Percentiles rank a stretch among this genome's conserved stretches.
phyloP scores from a whole-genome alignment of 2,888 invertebrate species.

The Scaptomyza tumidula region DNA sequence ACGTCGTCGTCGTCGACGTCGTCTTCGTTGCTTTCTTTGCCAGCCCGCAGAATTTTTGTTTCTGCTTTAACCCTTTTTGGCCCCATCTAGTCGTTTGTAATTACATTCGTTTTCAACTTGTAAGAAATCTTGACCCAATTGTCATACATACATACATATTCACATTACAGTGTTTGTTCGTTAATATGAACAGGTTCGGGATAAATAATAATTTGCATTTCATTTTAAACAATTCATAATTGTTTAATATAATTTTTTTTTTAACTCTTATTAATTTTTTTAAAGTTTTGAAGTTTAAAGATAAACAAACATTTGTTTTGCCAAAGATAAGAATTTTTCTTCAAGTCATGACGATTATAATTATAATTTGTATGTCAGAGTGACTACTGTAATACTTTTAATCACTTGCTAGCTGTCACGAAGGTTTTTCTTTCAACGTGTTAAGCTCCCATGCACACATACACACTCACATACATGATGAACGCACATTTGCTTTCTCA shows the following conservation, averaged over 20 bases:
- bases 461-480: neutral
- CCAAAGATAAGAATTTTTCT: neutral
- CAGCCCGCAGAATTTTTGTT: constrained; percentile 38
- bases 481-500: constrained; percentile 40
- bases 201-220: neutral
- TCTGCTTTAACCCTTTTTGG: constrained; percentile 64
- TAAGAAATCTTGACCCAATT: constrained; percentile 73
- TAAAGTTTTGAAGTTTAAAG: neutral
- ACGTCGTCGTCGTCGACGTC: constrained; percentile 62
- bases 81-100: constrained; percentile 32
- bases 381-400: constrained; percentile 3
- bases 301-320: neutral
- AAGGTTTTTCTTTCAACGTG: constrained; percentile 36
- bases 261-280: neutral
- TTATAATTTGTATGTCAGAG: neutral
- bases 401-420: constrained; percentile 15
- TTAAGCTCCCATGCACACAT: constrained; percentile 11
- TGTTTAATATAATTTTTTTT: neutral
- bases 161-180: neutral
- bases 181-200: neutral
- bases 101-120: constrained; percentile 34
- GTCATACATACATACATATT: constrained; percentile 6
- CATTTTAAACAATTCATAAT: too few species aligned
- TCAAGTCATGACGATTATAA: neutral
- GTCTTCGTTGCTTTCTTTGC: constrained; percentile 56